phyloP scores from a whole-genome alignment of 2,888 invertebrate genomes.

The Andrena hattorfiana region DNA sequence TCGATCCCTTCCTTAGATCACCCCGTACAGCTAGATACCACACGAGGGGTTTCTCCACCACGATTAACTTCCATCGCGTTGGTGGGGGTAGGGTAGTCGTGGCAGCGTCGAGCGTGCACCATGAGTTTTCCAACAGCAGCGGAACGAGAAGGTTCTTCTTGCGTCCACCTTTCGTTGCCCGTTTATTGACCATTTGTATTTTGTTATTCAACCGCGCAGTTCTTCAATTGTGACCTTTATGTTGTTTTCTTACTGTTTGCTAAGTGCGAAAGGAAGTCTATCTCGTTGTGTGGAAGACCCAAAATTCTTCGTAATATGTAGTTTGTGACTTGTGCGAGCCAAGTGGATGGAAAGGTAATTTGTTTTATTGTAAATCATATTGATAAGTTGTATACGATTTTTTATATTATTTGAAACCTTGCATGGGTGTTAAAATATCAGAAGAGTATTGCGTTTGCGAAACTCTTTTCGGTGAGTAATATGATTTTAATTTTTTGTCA shows the following conservation, averaged over 20 bases:
- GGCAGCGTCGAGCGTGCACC: slow-evolving; percentile 71
- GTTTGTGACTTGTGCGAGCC: slow-evolving; percentile 11
- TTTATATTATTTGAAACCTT: too few species aligned
- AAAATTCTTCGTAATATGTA: slow-evolving; percentile 1
- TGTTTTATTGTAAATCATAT: too few species aligned
- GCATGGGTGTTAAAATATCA: too few species aligned
- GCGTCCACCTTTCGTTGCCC: slow-evolving; percentile 14
- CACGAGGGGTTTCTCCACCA: slow-evolving; percentile 67
- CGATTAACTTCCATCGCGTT: slow-evolving; percentile 60
- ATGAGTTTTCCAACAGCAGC: slow-evolving; percentile 77
- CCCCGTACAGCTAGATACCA: slow-evolving; percentile 32
- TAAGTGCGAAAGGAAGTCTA: not conserved
- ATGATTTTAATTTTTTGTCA: too few species aligned
- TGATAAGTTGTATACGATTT: too few species aligned
- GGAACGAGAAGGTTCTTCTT: slow-evolving; percentile 66
- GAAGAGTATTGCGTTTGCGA: too few species aligned
- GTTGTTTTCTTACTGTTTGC: not conserved
- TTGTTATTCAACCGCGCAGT: not conserved
- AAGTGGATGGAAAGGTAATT: slow-evolving; percentile 5
- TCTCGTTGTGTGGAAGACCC: not conserved
- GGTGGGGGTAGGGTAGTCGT: slow-evolving; percentile 57
- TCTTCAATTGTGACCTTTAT: not conserved
- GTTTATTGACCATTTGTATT: not conserved
- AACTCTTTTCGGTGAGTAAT: too few species aligned
- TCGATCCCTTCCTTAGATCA: not conserved